Percentiles rank a stretch among this genome's conserved stretches.
These are phyloP conservation scores for Catamblyrhynchus diadema DNA, from an alignment of 2,797 vertebrate genomes.

Conservation along the genomic window DNA sequence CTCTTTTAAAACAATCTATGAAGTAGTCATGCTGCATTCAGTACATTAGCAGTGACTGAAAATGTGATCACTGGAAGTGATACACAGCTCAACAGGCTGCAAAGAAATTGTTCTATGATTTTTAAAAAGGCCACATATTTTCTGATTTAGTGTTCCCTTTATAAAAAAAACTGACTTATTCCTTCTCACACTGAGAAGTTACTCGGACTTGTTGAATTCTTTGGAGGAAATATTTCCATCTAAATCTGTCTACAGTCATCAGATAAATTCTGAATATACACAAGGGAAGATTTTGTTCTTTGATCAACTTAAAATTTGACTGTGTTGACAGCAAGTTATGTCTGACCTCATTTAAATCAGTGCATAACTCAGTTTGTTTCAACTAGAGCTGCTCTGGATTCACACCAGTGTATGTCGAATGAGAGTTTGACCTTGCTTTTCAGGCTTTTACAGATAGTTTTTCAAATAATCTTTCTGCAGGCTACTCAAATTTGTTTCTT, in stretches of 20 bases:
- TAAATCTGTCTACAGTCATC: constrained; percentile 32
- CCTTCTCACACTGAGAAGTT: neutral
- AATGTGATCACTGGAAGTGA: neutral
- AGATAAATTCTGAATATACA: constrained; percentile 21
- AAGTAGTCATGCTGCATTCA: neutral
- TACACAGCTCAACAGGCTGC: neutral
- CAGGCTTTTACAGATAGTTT: neutral
- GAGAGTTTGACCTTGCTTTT: neutral
- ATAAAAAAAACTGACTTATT: neutral
- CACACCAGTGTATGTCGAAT: neutral
- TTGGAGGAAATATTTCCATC: neutral
- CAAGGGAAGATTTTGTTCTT: constrained; percentile 36
- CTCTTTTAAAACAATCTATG: neutral
- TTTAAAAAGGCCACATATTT: neutral
- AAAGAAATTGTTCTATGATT: neutral
- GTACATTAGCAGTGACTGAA: neutral
- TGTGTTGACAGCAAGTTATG: constrained; percentile 45
- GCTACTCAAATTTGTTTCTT: neutral
- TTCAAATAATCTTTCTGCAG: constrained; percentile 6
- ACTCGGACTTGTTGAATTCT: neutral
- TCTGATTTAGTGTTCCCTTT: neutral
- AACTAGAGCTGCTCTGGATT: neutral
- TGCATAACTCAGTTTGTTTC: neutral
- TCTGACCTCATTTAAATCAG: constrained; percentile 35
- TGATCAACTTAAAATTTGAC: constrained; percentile 44